Percentiles rank a stretch among this genome's conserved stretches.
Conservation (phyloP, 2,888 invertebrate species). For the Phlogophora meticulosa region DNA sequence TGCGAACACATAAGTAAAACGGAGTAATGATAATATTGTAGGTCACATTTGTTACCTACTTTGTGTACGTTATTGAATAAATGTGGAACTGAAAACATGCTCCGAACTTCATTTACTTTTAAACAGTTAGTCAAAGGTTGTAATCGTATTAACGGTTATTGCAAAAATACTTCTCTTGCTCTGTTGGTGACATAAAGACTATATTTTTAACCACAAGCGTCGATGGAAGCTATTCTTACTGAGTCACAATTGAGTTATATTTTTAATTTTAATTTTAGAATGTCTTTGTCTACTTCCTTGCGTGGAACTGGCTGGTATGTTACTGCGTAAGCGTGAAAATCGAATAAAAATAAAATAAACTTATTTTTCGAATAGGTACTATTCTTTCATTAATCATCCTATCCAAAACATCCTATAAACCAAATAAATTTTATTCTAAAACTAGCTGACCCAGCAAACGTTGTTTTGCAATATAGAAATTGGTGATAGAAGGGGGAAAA, state of each 20-base stretch:
- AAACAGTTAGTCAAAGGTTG: constrained; percentile 17
- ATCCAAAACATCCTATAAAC: too few species aligned
- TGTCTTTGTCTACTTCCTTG: too few species aligned
- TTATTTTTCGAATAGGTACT: too few species aligned
- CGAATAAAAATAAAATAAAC: background rate
- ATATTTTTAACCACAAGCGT: constrained; percentile 6
- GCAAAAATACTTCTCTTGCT: constrained; percentile 4
- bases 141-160: constrained; percentile 14
- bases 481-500: too few species aligned
- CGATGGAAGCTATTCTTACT: background rate
- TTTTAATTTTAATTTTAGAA: too few species aligned
- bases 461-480: too few species aligned
- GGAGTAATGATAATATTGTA: constrained; percentile 29
- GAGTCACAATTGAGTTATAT: constrained; percentile 1
- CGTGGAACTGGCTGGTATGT: too few species aligned
- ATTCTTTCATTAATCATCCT: background rate
- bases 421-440: too few species aligned
- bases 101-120: constrained; percentile 14
- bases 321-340: background rate
- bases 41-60: constrained; percentile 33
- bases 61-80: constrained; percentile 17
- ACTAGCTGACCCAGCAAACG: too few species aligned
- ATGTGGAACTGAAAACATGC: constrained; percentile 29
- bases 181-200: background rate
- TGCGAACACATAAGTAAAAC: constrained; percentile 38